Conservation (phyloP, 2,888 invertebrate genomes). For the Scaptomyza cyrtandrae region DNA sequence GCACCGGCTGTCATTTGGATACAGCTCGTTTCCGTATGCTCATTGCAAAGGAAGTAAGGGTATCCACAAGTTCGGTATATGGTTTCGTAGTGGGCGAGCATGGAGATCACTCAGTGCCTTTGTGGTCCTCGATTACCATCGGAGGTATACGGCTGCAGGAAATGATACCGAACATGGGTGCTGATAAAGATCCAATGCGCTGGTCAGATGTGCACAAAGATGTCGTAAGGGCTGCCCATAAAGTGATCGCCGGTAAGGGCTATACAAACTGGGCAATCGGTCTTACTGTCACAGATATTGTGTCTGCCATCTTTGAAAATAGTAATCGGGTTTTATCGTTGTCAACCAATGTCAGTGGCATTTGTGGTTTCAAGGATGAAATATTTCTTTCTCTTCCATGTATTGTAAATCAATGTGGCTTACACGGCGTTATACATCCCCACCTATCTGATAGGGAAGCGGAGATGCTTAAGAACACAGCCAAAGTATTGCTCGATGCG, state of each 20-base stretch:
- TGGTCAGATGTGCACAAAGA: constrained; percentile 90
- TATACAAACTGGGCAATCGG: constrained; percentile 95
- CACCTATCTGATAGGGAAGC: constrained; percentile 87
- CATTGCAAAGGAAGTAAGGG: constrained; percentile 90
- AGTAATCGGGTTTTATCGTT: constrained; percentile 89
- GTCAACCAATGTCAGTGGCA: constrained; percentile 87
- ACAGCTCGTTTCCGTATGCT: constrained; percentile 93
- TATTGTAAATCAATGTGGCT: constrained; percentile 88
- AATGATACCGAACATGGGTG: constrained; percentile 89
- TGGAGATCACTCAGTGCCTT: constrained; percentile 93
- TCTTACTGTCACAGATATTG: constrained; percentile 88
- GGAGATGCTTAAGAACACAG: constrained; percentile 87
- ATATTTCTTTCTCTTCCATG: constrained; percentile 93
- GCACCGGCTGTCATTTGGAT: constrained; percentile 95
- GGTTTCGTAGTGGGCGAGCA: constrained; percentile 96
- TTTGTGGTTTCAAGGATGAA: constrained; percentile 90
- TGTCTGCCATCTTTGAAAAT: constrained; percentile 88
- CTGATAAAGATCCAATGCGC: constrained; percentile 88
- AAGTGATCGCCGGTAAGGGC: constrained; percentile 91
- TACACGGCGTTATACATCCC: constrained; percentile 89
- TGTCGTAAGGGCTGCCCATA: constrained; percentile 91
- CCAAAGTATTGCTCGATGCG: constrained; percentile 85
- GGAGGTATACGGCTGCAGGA: constrained; percentile 92
- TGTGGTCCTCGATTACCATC: constrained; percentile 95
- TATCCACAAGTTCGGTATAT: constrained; percentile 92